A percentile compares a stretch with the other conserved stretches of the same genome.
Conservation (phyloP, 2,113 vertebrate species). For the Camelus dromedarius region DNA sequence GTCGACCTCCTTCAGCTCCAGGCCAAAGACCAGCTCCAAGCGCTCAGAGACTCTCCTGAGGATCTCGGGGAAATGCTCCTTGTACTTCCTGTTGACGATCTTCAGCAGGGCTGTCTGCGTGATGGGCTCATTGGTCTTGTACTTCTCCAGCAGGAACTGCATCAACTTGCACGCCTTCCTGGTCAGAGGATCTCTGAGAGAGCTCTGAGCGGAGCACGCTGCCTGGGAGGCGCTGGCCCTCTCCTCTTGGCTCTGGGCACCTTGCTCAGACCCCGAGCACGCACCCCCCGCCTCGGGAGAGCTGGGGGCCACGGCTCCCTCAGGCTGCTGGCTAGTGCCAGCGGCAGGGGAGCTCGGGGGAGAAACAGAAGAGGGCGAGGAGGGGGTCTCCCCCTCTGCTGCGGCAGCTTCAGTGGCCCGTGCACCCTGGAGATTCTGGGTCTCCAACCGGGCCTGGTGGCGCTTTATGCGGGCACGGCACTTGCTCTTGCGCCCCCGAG, state of each 20-base stretch:
- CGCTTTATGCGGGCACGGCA: background rate
- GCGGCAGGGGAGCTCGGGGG: background rate
- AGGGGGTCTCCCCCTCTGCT: accelerated
- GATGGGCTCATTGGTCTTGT: background rate
- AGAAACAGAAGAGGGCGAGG: accelerated
- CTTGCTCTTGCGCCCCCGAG: background rate
- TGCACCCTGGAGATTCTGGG: background rate
- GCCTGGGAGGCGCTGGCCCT: background rate
- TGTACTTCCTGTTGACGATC: background rate
- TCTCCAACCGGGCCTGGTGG: accelerated
- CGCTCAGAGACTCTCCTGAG: background rate
- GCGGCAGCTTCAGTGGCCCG: background rate
- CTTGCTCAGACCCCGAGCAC: background rate
- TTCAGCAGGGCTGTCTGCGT: background rate
- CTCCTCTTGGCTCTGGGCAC: background rate
- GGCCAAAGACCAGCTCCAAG: background rate
- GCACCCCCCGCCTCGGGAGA: background rate
- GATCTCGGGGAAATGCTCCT: background rate
- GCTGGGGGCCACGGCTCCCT: too few relatives aligned
- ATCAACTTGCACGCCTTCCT: background rate
- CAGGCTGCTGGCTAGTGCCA: too few relatives aligned
- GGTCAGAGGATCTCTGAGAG: background rate
- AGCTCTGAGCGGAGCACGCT: accelerated
- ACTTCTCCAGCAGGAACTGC: background rate
- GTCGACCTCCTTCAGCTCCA: background rate